A percentile compares a stretch with the other conserved stretches of the same genome.
Conservation (phyloP, 2,797 vertebrate species). For the Uromys caudimaculatus region DNA sequence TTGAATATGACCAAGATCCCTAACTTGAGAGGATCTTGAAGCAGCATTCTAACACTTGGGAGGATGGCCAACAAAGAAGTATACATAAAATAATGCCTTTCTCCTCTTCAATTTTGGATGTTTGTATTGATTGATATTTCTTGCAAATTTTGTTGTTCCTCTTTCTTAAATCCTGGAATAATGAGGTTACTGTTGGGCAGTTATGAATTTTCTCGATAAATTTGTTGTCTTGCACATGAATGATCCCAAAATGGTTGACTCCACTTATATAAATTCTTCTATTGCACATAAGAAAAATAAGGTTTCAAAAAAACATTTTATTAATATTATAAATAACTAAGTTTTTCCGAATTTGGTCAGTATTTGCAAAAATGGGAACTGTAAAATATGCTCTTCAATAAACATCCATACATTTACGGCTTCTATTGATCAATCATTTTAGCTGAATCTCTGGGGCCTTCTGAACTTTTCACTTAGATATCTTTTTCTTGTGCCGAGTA, state of each 20-base stretch:
- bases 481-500: neutral
- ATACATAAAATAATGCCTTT: slow-evolving; percentile 59
- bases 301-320: slow-evolving; percentile 20
- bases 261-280: neutral
- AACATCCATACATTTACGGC: slow-evolving; percentile 28
- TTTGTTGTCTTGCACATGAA: slow-evolving; percentile 38
- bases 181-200: neutral
- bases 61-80: neutral
- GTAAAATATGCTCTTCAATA: slow-evolving; percentile 65
- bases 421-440: slow-evolving; percentile 66
- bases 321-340: slow-evolving; percentile 36
- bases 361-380: slow-evolving; percentile 45
- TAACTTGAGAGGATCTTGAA: neutral
- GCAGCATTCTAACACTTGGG: neutral
- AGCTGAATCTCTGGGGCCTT: slow-evolving; percentile 59
- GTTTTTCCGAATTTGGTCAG: slow-evolving; percentile 32
- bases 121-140: slow-evolving; percentile 63
- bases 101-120: slow-evolving; percentile 40
- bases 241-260: slow-evolving; percentile 48
- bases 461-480: slow-evolving; percentile 17
- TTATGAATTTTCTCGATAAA: slow-evolving; percentile 31
- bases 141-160: slow-evolving; percentile 29
- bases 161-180: slow-evolving; percentile 62
- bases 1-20: slow-evolving; percentile 33
- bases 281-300: slow-evolving; percentile 43